phyloP scores from a whole-genome alignment of 1,140 invertebrate species.

The Riptortus pedestris region DNA sequence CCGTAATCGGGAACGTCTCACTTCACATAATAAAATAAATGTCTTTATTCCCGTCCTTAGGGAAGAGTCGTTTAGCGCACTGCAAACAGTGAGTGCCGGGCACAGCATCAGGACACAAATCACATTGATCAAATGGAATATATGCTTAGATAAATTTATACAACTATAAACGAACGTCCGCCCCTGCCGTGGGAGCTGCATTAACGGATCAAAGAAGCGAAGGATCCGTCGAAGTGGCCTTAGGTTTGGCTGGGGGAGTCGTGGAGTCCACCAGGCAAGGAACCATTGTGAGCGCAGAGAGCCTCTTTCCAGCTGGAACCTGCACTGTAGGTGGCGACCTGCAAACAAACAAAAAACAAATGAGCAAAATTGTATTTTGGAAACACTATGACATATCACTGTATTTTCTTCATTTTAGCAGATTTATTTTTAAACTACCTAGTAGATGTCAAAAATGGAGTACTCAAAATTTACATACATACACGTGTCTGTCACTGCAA shows the following conservation, averaged over 20 bases:
- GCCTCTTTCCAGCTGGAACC: conserved; percentile 30
- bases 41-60: not conserved
- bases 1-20: conserved; percentile 1
- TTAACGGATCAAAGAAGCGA: conserved; percentile 5
- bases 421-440: too few relatives aligned
- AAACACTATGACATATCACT: too few relatives aligned
- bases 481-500: too few relatives aligned
- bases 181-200: conserved; percentile 2
- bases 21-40: conserved; percentile 12
- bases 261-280: conserved; percentile 29
- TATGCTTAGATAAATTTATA: not conserved
- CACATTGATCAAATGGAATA: conserved; percentile 17
- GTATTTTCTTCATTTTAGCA: too few relatives aligned
- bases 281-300: conserved; percentile 30
- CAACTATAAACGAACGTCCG: not conserved
- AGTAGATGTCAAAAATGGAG: too few relatives aligned
- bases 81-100: not conserved
- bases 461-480: too few relatives aligned
- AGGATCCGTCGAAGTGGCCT: conserved; percentile 1
- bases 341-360: conserved; percentile 17
- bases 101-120: conserved; percentile 11
- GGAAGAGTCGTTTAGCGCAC: not conserved
- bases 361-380: not conserved
- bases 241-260: conserved; percentile 19
- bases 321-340: conserved; percentile 29